Conservation (phyloP, 2,113 vertebrate genomes). For the Anolis carolinensis region DNA sequence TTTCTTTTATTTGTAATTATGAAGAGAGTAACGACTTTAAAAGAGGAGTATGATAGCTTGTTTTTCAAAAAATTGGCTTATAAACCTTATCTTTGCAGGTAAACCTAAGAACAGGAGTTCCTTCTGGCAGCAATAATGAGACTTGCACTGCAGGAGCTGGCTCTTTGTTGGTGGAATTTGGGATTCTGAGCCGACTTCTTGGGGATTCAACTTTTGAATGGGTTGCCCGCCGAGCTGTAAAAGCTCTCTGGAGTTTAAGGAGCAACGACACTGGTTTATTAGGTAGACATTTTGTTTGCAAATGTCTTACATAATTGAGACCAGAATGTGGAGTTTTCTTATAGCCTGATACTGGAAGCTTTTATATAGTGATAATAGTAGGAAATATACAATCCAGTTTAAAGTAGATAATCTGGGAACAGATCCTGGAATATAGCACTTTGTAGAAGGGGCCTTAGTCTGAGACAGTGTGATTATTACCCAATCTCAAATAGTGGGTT, state of each 20-base stretch:
- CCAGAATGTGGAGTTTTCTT: fast-evolving
- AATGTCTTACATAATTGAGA: background rate
- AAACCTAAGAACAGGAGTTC: constrained; percentile 93
- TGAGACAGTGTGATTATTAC: too few relatives aligned
- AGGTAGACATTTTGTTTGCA: constrained; percentile 71
- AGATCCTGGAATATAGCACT: too few relatives aligned
- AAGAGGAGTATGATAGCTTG: background rate
- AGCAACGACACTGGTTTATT: constrained; percentile 93
- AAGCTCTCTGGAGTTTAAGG: constrained; percentile 92
- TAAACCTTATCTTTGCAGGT: constrained; percentile 77
- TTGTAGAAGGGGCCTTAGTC: too few relatives aligned
- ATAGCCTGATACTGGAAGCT: background rate
- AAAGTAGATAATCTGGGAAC: too few relatives aligned
- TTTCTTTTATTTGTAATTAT: background rate
- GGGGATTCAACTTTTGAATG: constrained; percentile 96
- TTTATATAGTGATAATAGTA: too few relatives aligned
- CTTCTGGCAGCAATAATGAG: constrained; percentile 91
- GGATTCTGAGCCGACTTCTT: constrained; percentile 93
- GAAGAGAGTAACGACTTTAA: background rate
- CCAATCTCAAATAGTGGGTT: too few relatives aligned
- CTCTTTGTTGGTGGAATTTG: constrained; percentile 95
- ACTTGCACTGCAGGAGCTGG: constrained; percentile 96
- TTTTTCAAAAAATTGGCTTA: background rate
- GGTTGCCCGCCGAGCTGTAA: constrained; percentile 93
- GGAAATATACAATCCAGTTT: too few relatives aligned